A percentile compares a stretch with the other conserved stretches of the same genome.
Evolutionary conservation across 2,113 vertebrate species (phyloP).

Genomic region (Strix aluco): DNA sequence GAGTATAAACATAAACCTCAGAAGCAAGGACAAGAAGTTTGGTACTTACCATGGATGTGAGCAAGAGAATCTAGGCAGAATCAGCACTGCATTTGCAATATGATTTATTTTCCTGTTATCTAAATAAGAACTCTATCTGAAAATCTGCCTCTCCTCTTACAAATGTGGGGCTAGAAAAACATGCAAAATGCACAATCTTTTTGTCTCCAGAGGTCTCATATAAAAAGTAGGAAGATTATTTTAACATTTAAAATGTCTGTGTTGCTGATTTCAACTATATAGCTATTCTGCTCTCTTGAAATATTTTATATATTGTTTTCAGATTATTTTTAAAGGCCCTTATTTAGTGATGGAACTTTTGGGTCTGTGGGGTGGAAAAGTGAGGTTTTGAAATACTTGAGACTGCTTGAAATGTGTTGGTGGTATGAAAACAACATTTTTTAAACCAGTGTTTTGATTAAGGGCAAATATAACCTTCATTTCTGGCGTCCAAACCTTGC

Average conservation of each 20-base stretch:
- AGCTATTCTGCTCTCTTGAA: background rate
- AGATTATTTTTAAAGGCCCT: background rate
- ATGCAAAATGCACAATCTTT: background rate
- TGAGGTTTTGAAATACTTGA: background rate
- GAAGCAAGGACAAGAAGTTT: conserved; percentile 9
- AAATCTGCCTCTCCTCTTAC: background rate
- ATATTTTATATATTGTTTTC: background rate
- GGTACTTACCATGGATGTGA: background rate
- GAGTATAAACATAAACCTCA: conserved; percentile 18
- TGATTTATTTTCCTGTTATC: background rate
- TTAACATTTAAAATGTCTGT: background rate
- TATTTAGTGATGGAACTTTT: background rate
- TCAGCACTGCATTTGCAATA: background rate
- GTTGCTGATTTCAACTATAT: background rate
- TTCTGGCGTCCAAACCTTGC: background rate
- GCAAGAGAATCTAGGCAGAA: background rate
- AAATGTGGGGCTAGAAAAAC: background rate
- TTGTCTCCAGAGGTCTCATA: background rate
- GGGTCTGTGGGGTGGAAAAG: background rate
- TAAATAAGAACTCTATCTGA: background rate
- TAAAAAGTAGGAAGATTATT: background rate
- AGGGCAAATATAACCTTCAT: background rate
- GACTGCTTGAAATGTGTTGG: background rate
- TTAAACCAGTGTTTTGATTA: conserved; percentile 5
- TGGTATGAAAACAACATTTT: background rate